Conservation (phyloP, 1,140 invertebrate species). For the Venturia canescens region DNA sequence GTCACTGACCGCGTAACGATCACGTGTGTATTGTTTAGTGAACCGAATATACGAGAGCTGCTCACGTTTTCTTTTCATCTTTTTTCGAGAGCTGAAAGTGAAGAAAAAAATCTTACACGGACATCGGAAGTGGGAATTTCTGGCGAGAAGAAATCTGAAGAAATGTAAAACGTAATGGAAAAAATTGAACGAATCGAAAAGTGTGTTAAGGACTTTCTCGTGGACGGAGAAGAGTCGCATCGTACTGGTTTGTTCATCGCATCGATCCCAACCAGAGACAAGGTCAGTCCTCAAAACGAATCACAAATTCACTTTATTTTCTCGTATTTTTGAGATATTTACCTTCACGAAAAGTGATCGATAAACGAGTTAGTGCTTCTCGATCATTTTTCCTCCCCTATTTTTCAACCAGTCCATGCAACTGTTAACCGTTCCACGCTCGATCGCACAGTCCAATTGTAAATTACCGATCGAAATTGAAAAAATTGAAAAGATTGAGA, state of each 20-base stretch:
- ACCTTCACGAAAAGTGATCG: too few species aligned
- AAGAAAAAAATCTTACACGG: constrained; percentile 12
- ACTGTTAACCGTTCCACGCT: neutral
- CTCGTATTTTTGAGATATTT: too few species aligned
- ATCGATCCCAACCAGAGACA: too few species aligned
- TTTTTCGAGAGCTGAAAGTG: neutral
- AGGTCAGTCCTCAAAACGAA: too few species aligned
- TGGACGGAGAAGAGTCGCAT: constrained; percentile 54
- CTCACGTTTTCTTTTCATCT: neutral
- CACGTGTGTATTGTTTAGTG: constrained; percentile 11
- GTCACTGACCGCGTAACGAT: neutral
- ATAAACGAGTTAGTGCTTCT: too few species aligned
- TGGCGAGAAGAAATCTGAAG: neutral
- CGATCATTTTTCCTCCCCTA: constrained; percentile 38
- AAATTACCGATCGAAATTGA: constrained; percentile 30
- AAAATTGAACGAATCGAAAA: constrained; percentile 34
- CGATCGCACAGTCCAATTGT: constrained; percentile 25
- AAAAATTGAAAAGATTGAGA: neutral
- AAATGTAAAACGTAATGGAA: neutral
- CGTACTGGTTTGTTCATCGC: constrained; percentile 42
- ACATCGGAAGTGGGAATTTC: neutral
- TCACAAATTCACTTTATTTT: too few species aligned
- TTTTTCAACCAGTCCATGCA: constrained; percentile 50
- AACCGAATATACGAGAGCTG: neutral
- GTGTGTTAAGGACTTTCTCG: constrained; percentile 48